Evolutionary conservation across 2,113 vertebrate species (phyloP).

Genomic region (Ictalurus punctatus): DNA sequence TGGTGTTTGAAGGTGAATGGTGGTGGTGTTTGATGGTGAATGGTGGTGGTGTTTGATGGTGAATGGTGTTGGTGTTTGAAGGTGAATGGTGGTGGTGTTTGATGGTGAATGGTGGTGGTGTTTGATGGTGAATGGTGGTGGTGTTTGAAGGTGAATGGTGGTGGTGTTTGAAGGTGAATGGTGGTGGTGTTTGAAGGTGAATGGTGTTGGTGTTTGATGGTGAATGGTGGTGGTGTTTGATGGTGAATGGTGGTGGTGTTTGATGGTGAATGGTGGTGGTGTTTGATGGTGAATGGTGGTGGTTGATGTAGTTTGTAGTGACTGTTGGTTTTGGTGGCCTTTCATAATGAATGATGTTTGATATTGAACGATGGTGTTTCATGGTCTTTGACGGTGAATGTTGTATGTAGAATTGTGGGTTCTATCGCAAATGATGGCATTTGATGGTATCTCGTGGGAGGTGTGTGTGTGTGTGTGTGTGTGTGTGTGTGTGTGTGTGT

Average conservation of each 20-base stretch:
- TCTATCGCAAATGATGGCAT: neutral
- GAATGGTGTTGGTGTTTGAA: neutral
- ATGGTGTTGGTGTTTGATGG: no score
- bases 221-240: neutral
- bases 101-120: neutral
- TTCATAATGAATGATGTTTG: neutral
- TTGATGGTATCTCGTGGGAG: neutral
- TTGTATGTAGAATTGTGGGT: neutral
- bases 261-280: neutral
- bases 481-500: constrained; percentile 22
- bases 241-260: neutral
- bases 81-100: neutral
- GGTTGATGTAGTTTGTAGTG: neutral
- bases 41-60: neutral
- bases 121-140: neutral
- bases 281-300: neutral
- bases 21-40: neutral
- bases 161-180: neutral
- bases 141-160: neutral
- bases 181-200: neutral
- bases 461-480: neutral
- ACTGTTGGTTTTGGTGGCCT: no score
- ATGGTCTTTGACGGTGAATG: neutral
- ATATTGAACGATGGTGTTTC: neutral
- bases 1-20: neutral